Conservation (phyloP, 1,140 invertebrate species). For the Heterodera carotae region DNA sequence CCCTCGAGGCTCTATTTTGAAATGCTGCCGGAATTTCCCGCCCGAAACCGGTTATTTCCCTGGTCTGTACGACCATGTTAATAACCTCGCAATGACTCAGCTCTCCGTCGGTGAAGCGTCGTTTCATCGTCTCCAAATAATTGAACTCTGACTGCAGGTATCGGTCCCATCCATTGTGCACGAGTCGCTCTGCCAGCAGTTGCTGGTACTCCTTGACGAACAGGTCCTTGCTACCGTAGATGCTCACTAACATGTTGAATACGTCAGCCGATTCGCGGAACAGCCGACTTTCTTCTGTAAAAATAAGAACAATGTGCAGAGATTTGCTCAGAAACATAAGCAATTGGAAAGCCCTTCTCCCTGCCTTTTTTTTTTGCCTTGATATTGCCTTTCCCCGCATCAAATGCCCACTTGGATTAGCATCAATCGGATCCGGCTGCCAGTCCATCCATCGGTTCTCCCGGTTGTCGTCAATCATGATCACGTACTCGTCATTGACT, state of each 20-base stretch:
- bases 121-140: constrained; percentile 90
- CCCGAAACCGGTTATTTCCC: too few relatives aligned
- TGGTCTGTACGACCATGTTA: neutral
- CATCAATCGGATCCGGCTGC: constrained; percentile 59
- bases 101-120: constrained; percentile 89
- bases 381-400: neutral
- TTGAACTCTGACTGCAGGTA: constrained; percentile 83
- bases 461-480: constrained; percentile 50
- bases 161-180: constrained; percentile 77
- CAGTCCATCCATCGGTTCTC: constrained; percentile 50
- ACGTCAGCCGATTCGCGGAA: constrained; percentile 81
- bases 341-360: too few relatives aligned
- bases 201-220: constrained; percentile 98
- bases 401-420: constrained; percentile 49
- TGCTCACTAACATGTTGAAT: constrained; percentile 95
- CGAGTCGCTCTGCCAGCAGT: constrained; percentile 84
- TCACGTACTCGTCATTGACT: constrained; percentile 62
- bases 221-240: constrained; percentile 95
- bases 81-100: constrained; percentile 91
- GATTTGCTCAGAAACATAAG: too few relatives aligned
- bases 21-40: too few relatives aligned
- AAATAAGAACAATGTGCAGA: constrained; percentile 12
- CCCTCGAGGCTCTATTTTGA: too few relatives aligned
- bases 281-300: constrained; percentile 66
- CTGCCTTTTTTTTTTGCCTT: too few relatives aligned